Percentiles rank a stretch among this genome's conserved stretches.
phyloP scores from a whole-genome alignment of 1,140 invertebrate genomes.

The Phthorimaea operculella region DNA sequence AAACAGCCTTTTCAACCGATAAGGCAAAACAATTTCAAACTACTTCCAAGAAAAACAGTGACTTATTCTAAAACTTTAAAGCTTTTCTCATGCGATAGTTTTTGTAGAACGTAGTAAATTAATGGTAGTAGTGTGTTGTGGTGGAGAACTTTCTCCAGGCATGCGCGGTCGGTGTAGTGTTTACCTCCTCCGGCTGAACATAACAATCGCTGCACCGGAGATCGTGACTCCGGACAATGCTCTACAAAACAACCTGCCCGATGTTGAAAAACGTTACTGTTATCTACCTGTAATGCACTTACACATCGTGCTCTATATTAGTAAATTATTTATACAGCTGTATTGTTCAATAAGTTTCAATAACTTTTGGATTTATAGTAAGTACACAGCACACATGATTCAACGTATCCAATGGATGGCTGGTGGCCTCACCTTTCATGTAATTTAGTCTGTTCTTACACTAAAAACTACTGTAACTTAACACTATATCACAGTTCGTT shows the following conservation, averaged over 20 bases:
- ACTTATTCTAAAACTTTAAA: background rate
- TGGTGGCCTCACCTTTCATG: slow-evolving; percentile 21
- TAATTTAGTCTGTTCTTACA: slow-evolving; percentile 21
- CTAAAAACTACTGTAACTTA: slow-evolving; percentile 41
- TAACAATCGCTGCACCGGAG: slow-evolving; percentile 21
- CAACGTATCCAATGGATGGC: background rate
- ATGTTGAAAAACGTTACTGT: background rate
- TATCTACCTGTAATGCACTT: slow-evolving; percentile 7
- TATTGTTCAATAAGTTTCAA: too few relatives aligned
- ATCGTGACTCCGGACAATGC: slow-evolving; percentile 10
- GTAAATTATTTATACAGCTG: too few relatives aligned
- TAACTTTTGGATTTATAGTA: too few relatives aligned
- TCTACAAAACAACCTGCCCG: slow-evolving; percentile 6
- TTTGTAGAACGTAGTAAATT: background rate
- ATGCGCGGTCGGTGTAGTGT: slow-evolving; percentile 12
- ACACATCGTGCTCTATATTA: slow-evolving; percentile 7
- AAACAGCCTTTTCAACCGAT: slow-evolving; percentile 43
- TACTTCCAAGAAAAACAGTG: slow-evolving; percentile 2
- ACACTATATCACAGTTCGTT: slow-evolving; percentile 62
- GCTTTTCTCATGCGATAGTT: background rate
- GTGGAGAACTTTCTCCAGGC: slow-evolving; percentile 25
- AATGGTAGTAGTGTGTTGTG: slow-evolving; percentile 10
- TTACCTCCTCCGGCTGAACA: slow-evolving; percentile 20
- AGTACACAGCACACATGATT: too few relatives aligned
- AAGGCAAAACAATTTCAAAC: slow-evolving; percentile 28